Base-by-base conservation (phyloP, 1,140 invertebrate species). In the Lordiphosa mommai region DNA sequence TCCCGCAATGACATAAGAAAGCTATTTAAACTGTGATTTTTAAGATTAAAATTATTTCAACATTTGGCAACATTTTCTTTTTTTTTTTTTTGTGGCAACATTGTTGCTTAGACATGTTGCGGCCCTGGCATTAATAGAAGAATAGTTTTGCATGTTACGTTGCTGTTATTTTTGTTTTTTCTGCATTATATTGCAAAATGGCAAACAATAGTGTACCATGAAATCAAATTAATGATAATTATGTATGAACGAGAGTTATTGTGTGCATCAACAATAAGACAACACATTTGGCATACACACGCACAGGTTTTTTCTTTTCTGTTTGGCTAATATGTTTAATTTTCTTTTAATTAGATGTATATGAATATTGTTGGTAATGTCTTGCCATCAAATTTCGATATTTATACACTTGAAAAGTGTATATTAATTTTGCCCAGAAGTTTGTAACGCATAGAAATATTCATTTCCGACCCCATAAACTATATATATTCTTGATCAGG, bases 1-100 rank as follows among this genome's bases (percentile, higher is more conserved):
- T 12, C 37, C 17, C 57, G 27, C 34, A 47, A 79, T 79, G 74
- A 79, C 73, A 79, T 79, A 79, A 79, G 59, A 55, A 17, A 43
- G 36, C 63, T 63, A 60, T 72, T 72, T 80, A 58, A 69, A 80
- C 46, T 32, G 50, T 32, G 56, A 57, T 61, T 69, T 73, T 73
- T 52, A n/a, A 46, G 43, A 68, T 61, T 48, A 34, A 65, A 69
- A 50, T 56, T 9, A 37, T 49, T 56, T 50, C 47, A 71, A 51
- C 30, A 60, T 41, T 66, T 60, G 48, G 47, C 64, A 48, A 68
- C 30, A 33, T 30, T 23, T 34, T 12, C 27, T 10, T 17, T n/a
- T 33, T 30, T 23, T 34, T 12, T 34, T 10, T 17, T n/a, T 33
- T 9, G 13, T 23, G 16, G 59, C 34, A 55, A 44, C 23, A 20